These are phyloP conservation scores for Alosa alosa DNA, from an alignment of 2,113 vertebrate genomes.

Conservation along the genomic window DNA sequence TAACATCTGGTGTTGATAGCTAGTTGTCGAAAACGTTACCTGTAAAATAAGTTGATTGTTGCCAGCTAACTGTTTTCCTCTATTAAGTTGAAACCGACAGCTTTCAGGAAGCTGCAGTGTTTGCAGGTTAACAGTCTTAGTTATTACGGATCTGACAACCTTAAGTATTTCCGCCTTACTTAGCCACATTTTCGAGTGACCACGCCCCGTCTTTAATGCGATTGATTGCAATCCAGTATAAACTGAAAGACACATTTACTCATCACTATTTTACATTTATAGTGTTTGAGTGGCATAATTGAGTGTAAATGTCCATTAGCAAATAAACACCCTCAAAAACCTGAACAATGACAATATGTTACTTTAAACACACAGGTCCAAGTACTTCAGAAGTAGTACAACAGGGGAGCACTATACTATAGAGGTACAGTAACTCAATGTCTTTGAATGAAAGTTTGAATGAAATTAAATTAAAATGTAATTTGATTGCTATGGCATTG, in stretches of 20 bases:
- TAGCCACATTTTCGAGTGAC: constrained; percentile 1
- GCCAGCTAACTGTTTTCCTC: not conserved
- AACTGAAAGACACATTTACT: no score
- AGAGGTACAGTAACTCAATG: constrained; percentile 42
- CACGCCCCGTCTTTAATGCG: not conserved
- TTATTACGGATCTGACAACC: not conserved
- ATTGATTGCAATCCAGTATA: not conserved
- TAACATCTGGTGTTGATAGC: not conserved
- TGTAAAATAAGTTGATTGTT: not conserved
- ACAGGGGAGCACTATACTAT: constrained; percentile 74
- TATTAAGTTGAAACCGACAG: not conserved
- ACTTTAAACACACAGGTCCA: constrained; percentile 60
- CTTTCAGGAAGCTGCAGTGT: not conserved
- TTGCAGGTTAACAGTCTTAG: not conserved
- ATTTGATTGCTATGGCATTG: not conserved
- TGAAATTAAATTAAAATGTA: not conserved
- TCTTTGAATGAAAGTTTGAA: not conserved
- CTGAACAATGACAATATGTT: not conserved
- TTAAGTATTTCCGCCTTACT: constrained; percentile 17
- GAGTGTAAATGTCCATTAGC: not conserved
- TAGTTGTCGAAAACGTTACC: not conserved
- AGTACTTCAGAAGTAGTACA: constrained; percentile 72
- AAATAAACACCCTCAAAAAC: not conserved
- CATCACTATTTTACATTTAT: not conserved
- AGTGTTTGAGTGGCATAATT: not conserved